These are phyloP conservation scores for Mycteria americana DNA, from an alignment of 2,797 vertebrate genomes.

Conservation along the genomic window DNA sequence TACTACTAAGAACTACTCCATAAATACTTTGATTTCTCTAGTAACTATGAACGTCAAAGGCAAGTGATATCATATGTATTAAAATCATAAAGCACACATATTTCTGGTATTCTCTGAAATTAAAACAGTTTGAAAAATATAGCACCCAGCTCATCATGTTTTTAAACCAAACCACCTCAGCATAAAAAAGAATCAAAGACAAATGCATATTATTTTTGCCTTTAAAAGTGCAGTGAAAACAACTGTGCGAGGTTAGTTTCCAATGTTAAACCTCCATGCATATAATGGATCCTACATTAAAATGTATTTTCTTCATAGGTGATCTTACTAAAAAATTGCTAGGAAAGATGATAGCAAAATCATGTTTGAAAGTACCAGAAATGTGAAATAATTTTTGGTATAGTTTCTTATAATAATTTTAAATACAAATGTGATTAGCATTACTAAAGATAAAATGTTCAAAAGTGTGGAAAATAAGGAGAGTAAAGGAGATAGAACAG, in stretches of 20 bases:
- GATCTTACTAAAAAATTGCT: not conserved
- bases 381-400: not conserved
- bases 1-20: conserved; percentile 47
- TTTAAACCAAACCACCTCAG: not conserved
- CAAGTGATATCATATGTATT: conserved; percentile 38
- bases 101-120: conserved; percentile 1
- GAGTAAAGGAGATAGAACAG: not conserved
- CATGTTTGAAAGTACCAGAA: not conserved
- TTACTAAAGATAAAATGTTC: not conserved
- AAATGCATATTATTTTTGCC: not conserved
- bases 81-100: not conserved
- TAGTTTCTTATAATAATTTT: not conserved
- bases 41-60: conserved; percentile 49
- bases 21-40: conserved; percentile 60
- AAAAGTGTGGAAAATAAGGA: not conserved
- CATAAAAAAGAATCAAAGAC: not conserved
- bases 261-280: not conserved
- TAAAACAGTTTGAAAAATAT: not conserved
- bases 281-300: not conserved
- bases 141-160: not conserved
- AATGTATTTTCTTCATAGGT: not conserved
- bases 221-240: not conserved
- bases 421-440: not conserved
- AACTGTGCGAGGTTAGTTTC: not conserved
- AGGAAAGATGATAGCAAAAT: not conserved